A percentile compares a stretch with the other conserved stretches of the same genome.
phyloP scores from a whole-genome alignment of 2,113 vertebrate species.

The Muntiacus muntjak region DNA sequence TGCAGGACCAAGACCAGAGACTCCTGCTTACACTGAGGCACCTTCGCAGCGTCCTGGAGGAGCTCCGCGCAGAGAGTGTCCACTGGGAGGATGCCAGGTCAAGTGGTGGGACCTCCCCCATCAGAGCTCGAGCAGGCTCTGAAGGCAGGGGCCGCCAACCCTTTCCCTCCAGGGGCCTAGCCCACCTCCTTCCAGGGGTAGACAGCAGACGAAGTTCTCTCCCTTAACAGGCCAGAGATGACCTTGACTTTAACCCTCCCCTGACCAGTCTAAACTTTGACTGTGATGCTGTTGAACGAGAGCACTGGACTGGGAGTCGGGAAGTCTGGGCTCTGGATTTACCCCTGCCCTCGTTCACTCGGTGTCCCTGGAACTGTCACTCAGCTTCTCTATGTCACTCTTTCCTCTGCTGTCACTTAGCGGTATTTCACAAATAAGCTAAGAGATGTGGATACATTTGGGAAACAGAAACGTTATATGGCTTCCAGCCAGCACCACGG shows the following conservation, averaged over 20 bases:
- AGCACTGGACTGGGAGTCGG: background rate
- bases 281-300: background rate
- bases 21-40: slow-evolving; percentile 86
- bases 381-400: background rate
- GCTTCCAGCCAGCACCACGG: background rate
- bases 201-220: slow-evolving; percentile 82
- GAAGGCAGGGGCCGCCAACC: slow-evolving; percentile 63
- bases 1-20: slow-evolving; percentile 88
- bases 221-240: slow-evolving; percentile 64
- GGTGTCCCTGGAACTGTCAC: background rate
- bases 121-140: slow-evolving; percentile 76
- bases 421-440: background rate
- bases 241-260: background rate
- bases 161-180: background rate
- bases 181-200: background rate
- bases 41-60: slow-evolving; percentile 85
- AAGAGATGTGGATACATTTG: background rate
- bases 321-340: background rate
- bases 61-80: slow-evolving; percentile 73
- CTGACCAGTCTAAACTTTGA: background rate
- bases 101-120: slow-evolving; percentile 59
- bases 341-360: background rate
- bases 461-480: background rate
- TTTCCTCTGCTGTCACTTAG: background rate
- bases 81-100: slow-evolving; percentile 46